phyloP scores from a whole-genome alignment of 2,797 vertebrate species.

The Psittacula echo region DNA sequence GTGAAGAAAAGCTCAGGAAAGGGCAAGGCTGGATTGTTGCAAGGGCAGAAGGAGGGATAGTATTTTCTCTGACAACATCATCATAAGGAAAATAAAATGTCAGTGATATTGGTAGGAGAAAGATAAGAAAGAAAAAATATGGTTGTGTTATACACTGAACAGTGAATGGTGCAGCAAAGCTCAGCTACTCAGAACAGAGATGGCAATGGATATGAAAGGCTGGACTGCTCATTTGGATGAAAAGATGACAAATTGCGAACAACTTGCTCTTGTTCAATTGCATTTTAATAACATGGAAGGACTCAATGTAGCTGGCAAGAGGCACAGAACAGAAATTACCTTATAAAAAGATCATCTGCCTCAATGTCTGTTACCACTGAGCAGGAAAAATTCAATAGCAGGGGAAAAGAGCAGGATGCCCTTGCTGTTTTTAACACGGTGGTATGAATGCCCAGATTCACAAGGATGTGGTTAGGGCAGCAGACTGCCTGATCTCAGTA shows the following conservation, averaged over 20 bases:
- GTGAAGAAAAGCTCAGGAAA: neutral
- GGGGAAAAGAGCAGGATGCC: neutral
- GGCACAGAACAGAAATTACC: neutral
- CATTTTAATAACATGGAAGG: neutral
- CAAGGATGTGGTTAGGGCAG: neutral
- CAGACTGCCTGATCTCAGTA: neutral
- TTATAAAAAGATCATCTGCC: neutral
- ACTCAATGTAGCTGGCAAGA: neutral
- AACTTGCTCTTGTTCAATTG: neutral
- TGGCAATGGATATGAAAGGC: neutral
- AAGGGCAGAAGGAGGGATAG: neutral
- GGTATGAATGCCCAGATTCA: neutral
- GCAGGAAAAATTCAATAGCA: neutral
- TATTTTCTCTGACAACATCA: neutral
- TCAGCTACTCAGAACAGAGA: neutral
- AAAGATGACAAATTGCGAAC: conserved; percentile 27
- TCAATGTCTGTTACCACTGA: neutral
- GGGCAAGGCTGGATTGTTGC: neutral
- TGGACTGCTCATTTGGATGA: neutral
- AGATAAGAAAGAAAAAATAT: neutral
- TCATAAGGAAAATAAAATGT: neutral
- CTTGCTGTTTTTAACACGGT: neutral
- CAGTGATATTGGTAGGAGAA: neutral
- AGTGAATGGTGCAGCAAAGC: neutral
- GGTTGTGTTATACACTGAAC: neutral